Percentiles rank a stretch among this genome's conserved stretches.
Conservation (phyloP, 2,888 invertebrate genomes). For the Erynnis tages region DNA sequence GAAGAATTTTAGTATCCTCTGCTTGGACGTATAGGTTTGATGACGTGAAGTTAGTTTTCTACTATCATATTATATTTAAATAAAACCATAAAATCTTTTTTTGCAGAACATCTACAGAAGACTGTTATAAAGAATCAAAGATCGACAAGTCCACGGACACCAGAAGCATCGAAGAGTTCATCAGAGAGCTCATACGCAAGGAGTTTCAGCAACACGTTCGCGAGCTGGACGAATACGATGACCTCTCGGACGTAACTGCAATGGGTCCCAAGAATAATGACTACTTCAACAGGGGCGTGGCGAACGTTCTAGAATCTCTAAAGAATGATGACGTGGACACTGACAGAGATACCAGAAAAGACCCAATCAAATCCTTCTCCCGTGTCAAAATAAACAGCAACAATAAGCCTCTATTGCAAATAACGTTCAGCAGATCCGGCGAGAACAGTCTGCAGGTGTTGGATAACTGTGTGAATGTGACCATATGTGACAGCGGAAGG, state of each 20-base stretch:
- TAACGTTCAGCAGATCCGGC: constrained; percentile 62
- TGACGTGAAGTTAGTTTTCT: not conserved
- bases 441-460: constrained; percentile 70
- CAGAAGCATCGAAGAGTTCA: constrained; percentile 65
- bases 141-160: constrained; percentile 70
- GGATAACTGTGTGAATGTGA: constrained; percentile 71
- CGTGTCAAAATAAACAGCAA: constrained; percentile 71
- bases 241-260: constrained; percentile 38
- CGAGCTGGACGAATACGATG: constrained; percentile 56
- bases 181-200: constrained; percentile 64
- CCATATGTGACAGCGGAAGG: constrained; percentile 55
- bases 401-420: constrained; percentile 69
- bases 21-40: too few species aligned
- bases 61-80: not conserved
- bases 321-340: constrained; percentile 40
- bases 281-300: constrained; percentile 57
- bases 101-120: constrained; percentile 37
- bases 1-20: too few species aligned
- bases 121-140: constrained; percentile 42
- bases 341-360: constrained; percentile 35
- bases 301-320: constrained; percentile 60
- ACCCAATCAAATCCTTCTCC: constrained; percentile 58
- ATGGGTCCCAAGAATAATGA: constrained; percentile 49
- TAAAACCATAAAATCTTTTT: not conserved
- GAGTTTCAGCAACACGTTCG: constrained; percentile 62